Base-by-base conservation (phyloP, 2,113 vertebrate genomes). In the Limnothrissa miodon region DNA sequence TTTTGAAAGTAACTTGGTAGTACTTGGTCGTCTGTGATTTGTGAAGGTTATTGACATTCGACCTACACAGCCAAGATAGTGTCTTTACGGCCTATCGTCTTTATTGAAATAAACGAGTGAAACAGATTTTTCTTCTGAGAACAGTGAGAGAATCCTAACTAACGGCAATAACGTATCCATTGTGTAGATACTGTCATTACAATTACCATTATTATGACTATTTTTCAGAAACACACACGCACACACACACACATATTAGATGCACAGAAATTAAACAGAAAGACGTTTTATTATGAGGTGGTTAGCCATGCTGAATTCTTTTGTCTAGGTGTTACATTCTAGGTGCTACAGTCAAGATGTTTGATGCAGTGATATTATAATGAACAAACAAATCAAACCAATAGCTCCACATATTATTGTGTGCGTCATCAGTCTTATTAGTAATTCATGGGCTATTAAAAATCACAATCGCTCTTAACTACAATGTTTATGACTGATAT, bases 361-460 rank as follows among this genome's bases (percentile, higher is more conserved):
- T 36, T 11, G 9, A n/a, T n/a, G n/a, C 29, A 70, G 62, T 17
- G 33, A 11, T 17, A 36, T 36, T 11, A 29, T 70, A 36, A 70
- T 33, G 4, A 70, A 36, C 62, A 70, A 70, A 70, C 62, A 29
- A 70, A 36, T 70, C 29, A 70, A 70, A 36, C 29, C 62, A 36
- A 36, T 70, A 36, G 29, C 62, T 17, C 10, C 62, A 36, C 29
- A 70, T 70, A 36, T 36, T 70, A 70, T 70, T 17, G 17, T 70
- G 33, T 70, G 13, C 62, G 62, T 36, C 62, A 70, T 70, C 62
- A 70, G 29, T 17, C 62, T 17, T 36, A 70, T 70, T 70, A 70
- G 62, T 70, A 70, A 70, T 70, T 70, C 62, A 70, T 70, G 62
- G 29, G 29, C 62, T 13, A 70, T 70, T 70, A 70, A 36, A 70